phyloP scores from a whole-genome alignment of 2,888 invertebrate genomes.

The Norana najaformis region DNA sequence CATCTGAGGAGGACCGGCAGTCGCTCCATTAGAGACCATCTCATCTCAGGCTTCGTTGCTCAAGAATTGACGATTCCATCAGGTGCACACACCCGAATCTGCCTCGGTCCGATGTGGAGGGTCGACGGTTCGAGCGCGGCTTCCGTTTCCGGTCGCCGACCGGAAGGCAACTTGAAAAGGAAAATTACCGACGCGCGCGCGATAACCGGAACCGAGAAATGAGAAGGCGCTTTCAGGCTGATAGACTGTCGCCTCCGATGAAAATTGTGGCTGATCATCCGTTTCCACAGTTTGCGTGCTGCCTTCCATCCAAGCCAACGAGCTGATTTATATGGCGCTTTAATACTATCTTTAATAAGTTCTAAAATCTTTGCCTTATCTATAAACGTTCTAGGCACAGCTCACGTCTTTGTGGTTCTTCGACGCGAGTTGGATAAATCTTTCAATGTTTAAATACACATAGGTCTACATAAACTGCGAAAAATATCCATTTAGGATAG shows the following conservation, averaged over 20 bases:
- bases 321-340: no score
- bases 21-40: not conserved
- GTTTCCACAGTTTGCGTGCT: not conserved
- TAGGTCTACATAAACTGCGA: no score
- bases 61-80: not conserved
- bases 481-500: not conserved
- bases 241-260: not conserved
- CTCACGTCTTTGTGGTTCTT: no score
- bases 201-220: slow-evolving; percentile 13
- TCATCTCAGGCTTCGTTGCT: not conserved
- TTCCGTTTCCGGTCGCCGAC: not conserved
- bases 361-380: no score
- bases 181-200: not conserved
- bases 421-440: no score
- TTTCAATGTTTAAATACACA: no score
- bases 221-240: not conserved
- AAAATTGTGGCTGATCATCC: not conserved
- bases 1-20: not conserved
- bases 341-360: no score
- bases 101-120: not conserved
- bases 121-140: not conserved
- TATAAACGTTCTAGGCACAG: no score
- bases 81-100: not conserved
- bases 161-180: not conserved
- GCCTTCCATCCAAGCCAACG: no score